These are phyloP conservation scores for Corapipo altera DNA, from an alignment of 2,113 vertebrate genomes.

Conservation along the genomic window DNA sequence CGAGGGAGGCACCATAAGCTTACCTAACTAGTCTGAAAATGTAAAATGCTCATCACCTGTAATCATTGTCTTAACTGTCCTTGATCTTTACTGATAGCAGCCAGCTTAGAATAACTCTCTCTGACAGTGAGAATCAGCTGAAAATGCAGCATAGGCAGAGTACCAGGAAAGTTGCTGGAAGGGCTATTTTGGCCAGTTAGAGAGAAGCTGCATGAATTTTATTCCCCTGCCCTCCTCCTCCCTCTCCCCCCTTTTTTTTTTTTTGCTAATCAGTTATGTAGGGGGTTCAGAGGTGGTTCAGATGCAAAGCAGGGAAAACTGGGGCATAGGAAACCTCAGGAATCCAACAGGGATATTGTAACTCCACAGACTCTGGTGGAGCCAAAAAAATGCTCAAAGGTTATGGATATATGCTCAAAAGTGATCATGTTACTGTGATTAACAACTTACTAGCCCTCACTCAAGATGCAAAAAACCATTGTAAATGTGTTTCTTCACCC, in stretches of 20 bases:
- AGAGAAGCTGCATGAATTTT: background rate
- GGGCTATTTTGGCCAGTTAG: background rate
- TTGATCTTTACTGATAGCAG: constrained; percentile 17
- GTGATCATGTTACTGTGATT: background rate
- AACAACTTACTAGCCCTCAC: background rate
- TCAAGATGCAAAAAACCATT: background rate
- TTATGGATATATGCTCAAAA: background rate
- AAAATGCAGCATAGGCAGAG: background rate
- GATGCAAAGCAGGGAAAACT: background rate
- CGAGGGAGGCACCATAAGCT: constrained; percentile 38
- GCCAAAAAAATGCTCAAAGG: background rate
- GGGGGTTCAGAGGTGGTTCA: background rate
- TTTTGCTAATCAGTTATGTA: background rate
- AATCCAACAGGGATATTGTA: background rate
- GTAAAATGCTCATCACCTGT: constrained; percentile 23
- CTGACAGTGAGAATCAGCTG: background rate
- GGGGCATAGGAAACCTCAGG: constrained; percentile 12
- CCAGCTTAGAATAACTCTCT: background rate
- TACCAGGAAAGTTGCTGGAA: background rate
- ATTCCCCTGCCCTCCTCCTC: too few species aligned
- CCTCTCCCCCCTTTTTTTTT: background rate
- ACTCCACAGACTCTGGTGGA: background rate
- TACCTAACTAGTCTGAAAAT: constrained; percentile 51
- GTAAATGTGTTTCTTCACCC: background rate
- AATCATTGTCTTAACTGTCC: constrained; percentile 44